Evolutionary conservation across 2,797 vertebrate species (phyloP), one percentile per base, ranked within the genome.

Genomic region (Philypnodon macrostomus): DNA sequence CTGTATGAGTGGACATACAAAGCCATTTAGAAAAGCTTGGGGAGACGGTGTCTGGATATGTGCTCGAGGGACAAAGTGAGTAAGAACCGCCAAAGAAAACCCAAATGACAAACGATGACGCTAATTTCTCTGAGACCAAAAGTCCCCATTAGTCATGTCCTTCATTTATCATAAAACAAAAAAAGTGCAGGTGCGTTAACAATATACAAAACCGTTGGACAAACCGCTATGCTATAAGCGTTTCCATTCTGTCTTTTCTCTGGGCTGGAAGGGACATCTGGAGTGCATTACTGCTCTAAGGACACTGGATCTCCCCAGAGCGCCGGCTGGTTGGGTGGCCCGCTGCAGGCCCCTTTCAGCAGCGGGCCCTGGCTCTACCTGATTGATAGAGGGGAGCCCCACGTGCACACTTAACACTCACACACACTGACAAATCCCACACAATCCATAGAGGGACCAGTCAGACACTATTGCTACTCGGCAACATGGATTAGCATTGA

Each of bases 221-320:
- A 62, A 70, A 62, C 27, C 53, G 67, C 57, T n/a, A n/a, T n/a
- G n/a, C n/a, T n/a, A n/a, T n/a, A 45, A 72, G 61, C 40, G 54
- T 52, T 60, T 62, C 51, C 56, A 49, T 48, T 54, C 44, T 42
- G 31, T 3, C 6, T 30, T 34, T 42, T 57, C 64, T 55, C 40
- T 54, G 16, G 21, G 68, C 71, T 23, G 72, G 55, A 81, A 66
- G 57, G 75, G 77, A 88, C 90, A 90, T 91, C 90, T 91, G 90
- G 89, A 90, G 79, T 51, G 58, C 77, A 90, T 91, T 90, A 90
- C 68, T 67, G 73, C 77, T 70, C 71, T 69, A 50, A 85, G 80
- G 87, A 90, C 86, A 90, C 80, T 73, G 77, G 87, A 90, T 91
- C 90, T 83, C 85, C 86, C 82, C 85, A 65, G 76, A 86, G 85